Evolutionary conservation across 2,797 vertebrate genomes (phyloP), one percentile per base, ranked within the genome.

Genomic region (Manis pentadactyla): DNA sequence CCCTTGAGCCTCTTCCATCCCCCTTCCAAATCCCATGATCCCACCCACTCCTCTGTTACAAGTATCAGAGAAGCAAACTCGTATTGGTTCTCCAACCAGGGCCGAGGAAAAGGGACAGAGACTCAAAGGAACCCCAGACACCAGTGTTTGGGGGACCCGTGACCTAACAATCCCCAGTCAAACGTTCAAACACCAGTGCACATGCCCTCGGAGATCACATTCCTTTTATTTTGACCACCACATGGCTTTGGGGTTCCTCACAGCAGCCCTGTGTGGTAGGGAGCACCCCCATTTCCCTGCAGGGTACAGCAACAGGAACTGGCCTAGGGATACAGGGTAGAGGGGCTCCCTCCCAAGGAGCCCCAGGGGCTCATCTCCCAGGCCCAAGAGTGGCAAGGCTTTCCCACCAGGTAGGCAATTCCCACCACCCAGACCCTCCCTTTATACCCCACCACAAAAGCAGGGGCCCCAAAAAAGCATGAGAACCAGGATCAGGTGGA

Each of bases 181-280:
- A 63, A 90, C 55, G n/a, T 7, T 53, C 82, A 87, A 78, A n/a
- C 75, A 85, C 90, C 64, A 34, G 37, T 29, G 2, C 27, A 0
- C 34, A 78, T 29, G 3, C 19, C n/a, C 25, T 46, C 1, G 1
- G 53, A 57, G 53, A 55, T 78, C 42, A 81, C 78, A 37, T 77
- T 83, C 29, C 83, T 93, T 97, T 98, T 97, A 97, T 97, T 97
- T 73, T 19, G 13, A 74, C 34, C 10, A 42, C 71, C 31, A 42
- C 49, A 3, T 37, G 1, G 2, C 19, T 49, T 61, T 12, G 66
- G 88, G 61, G 9, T 10, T 69, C 51, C 73, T 64, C 53, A 64
- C 29, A 25, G 85, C 59, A 78, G 15, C 88, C 86, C 63, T 39
- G 59, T 4, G 79, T 83, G 68, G 87, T 59, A 55, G 37, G 49